A percentile compares a stretch with the other conserved stretches of the same genome.
Conservation (phyloP, 2,113 vertebrate species). For the Guaruba guarouba region DNA sequence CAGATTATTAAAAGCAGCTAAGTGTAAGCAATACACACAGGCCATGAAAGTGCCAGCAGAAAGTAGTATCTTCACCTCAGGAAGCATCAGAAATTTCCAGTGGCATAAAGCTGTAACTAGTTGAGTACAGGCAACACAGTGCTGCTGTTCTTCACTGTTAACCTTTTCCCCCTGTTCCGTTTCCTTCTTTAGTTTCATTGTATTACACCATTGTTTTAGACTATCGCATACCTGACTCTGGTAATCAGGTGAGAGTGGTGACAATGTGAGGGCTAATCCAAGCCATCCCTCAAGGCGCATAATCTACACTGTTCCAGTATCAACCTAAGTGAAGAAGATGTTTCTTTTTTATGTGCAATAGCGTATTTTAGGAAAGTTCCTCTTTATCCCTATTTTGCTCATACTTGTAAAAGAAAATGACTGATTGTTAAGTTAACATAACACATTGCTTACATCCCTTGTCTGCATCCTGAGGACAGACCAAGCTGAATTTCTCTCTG, state of each 20-base stretch:
- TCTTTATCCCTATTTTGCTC: not conserved
- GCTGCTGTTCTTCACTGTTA: not conserved
- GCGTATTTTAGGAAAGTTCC: not conserved
- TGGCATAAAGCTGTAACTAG: not conserved
- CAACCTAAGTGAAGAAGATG: not conserved
- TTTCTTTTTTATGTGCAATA: not conserved
- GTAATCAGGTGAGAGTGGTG: not conserved
- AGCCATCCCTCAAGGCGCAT: not conserved
- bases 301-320: not conserved
- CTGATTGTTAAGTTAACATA: not conserved
- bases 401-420: not conserved
- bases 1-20: constrained; percentile 54
- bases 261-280: not conserved
- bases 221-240: not conserved
- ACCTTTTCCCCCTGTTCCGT: not conserved
- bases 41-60: not conserved
- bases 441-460: not conserved
- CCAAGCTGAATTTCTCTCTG: not conserved
- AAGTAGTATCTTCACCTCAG: not conserved
- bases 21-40: constrained; percentile 37
- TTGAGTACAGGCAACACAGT: not conserved
- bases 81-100: not conserved
- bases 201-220: not conserved
- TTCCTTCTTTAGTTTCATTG: not conserved
- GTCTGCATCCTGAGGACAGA: not conserved